Evolutionary conservation across 2,888 invertebrate species (phyloP).

Genomic region (Tethea ocularis): DNA sequence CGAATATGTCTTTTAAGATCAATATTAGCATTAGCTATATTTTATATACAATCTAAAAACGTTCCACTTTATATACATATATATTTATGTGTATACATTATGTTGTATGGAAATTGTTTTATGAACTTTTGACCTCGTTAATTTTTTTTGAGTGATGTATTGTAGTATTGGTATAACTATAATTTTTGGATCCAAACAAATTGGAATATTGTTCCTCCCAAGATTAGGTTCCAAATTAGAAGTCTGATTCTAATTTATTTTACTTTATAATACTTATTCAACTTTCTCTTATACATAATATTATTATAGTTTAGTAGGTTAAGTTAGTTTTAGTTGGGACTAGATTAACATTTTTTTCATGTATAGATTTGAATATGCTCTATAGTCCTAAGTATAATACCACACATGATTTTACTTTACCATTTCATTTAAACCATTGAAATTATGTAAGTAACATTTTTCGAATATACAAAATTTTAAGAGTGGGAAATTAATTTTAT

Average conservation of each 20-base stretch:
- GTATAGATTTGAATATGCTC: conserved; percentile 37
- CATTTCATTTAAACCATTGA: not conserved
- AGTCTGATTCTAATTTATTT: conserved; percentile 82
- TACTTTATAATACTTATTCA: conserved; percentile 48
- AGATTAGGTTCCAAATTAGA: conserved; percentile 73
- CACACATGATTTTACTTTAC: conserved; percentile 2
- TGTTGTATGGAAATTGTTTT: conserved; percentile 48
- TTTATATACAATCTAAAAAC: conserved; percentile 58
- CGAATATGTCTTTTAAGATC: conserved; percentile 91
- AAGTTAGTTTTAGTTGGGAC: conserved; percentile 50
- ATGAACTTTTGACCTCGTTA: conserved; percentile 51
- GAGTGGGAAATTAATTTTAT: not conserved
- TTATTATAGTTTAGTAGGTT: conserved; percentile 43
- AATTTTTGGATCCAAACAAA: conserved; percentile 52
- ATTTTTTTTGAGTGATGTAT: conserved; percentile 35
- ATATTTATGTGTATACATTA: conserved; percentile 47
- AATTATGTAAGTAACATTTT: not conserved
- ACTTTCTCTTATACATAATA: conserved; percentile 50
- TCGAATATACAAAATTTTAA: not conserved
- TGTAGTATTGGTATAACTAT: conserved; percentile 48
- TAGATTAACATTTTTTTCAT: conserved; percentile 40
- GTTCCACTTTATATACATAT: conserved; percentile 64
- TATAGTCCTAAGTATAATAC: conserved; percentile 3
- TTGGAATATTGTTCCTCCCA: conserved; percentile 60
- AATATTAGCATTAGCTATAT: conserved; percentile 67